phyloP scores from a whole-genome alignment of 2,888 invertebrate species.

The Sinotaia quadrata region DNA sequence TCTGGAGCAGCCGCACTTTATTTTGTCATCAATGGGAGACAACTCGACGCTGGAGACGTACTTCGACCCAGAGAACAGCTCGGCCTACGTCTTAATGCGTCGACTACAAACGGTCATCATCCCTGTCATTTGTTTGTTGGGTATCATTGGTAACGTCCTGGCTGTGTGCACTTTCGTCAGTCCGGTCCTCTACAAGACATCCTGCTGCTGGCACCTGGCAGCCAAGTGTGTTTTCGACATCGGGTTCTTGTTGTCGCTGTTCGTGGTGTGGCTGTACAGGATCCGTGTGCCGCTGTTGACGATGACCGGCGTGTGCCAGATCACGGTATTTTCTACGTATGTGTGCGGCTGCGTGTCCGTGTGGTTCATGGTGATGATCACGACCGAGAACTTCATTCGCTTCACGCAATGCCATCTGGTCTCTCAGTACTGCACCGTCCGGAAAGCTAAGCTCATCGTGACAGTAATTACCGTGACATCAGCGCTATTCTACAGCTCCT shows the following conservation, averaged over 20 bases:
- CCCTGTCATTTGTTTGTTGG: constrained; percentile 32
- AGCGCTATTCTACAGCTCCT: constrained; percentile 40
- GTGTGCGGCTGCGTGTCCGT: constrained; percentile 38
- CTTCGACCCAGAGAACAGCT: constrained; percentile 22
- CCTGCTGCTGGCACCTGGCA: constrained; percentile 85
- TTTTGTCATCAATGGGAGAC: too few species aligned
- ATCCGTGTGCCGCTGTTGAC: constrained; percentile 50
- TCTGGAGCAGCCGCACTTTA: too few species aligned
- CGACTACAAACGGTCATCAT: constrained; percentile 31
- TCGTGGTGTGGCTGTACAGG: constrained; percentile 71
- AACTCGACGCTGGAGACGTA: too few species aligned
- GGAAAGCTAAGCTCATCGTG: constrained; percentile 31
- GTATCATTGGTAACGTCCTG: constrained; percentile 28
- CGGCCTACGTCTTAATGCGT: constrained; percentile 27
- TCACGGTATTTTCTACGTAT: constrained; percentile 36
- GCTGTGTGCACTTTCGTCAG: constrained; percentile 26
- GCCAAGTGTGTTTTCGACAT: constrained; percentile 86
- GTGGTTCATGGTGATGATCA: constrained; percentile 38
- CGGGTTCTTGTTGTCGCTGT: constrained; percentile 80
- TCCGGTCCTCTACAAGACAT: constrained; percentile 75
- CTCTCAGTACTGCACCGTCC: constrained; percentile 36
- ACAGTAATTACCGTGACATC: constrained; percentile 30
- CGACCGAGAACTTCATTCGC: constrained; percentile 38
- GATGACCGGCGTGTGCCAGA: constrained; percentile 68
- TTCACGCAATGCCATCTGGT: constrained; percentile 40